Conservation (phyloP, 1,140 invertebrate genomes). For the Palaemon carinicauda region DNA sequence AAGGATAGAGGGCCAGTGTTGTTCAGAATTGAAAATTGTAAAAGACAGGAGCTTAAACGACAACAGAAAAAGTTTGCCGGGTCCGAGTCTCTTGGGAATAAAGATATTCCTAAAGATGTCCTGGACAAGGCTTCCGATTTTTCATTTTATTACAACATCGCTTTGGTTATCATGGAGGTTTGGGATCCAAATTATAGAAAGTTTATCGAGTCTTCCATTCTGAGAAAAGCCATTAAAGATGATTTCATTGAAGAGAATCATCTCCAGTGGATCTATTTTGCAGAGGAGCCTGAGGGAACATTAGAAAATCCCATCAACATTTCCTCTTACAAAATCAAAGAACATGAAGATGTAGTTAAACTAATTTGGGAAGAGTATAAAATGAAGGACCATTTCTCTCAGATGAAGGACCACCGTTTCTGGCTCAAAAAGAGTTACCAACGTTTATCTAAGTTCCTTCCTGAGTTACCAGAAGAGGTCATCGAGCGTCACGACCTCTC, state of each 20-base stretch:
- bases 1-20: background rate
- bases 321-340: background rate
- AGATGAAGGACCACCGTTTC: background rate
- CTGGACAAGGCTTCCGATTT: background rate
- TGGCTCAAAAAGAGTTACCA: conserved; percentile 34
- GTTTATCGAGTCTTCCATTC: background rate
- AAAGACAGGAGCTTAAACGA: conserved; percentile 6
- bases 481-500: conserved; percentile 44
- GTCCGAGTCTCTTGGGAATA: background rate
- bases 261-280: conserved; percentile 17
- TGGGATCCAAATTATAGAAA: conserved; percentile 24
- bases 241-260: background rate
- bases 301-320: background rate
- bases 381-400: conserved; percentile 7
- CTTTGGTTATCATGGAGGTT: conserved; percentile 5
- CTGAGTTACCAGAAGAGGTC: conserved; percentile 27
- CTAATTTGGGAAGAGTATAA: conserved; percentile 33
- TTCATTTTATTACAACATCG: conserved; percentile 10
- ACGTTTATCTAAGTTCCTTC: background rate
- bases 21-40: conserved; percentile 10
- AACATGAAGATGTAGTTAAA: conserved; percentile 10
- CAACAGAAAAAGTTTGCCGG: background rate
- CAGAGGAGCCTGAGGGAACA: background rate
- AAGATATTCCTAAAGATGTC: background rate
- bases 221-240: conserved; percentile 16